phyloP scores from a whole-genome alignment of 2,888 invertebrate species.

The Calliphora vomitoria region DNA sequence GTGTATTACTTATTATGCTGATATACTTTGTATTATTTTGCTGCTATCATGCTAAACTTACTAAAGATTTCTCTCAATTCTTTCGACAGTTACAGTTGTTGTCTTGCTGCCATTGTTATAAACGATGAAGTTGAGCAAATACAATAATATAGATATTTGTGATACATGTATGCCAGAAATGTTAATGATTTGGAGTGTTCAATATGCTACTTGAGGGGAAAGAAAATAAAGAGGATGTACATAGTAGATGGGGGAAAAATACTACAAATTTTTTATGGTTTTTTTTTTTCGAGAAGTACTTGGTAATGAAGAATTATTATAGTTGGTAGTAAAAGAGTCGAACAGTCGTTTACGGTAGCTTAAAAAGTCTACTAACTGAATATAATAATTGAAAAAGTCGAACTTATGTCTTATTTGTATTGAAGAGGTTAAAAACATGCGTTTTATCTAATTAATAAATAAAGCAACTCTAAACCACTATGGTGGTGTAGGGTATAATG shows the following conservation, averaged over 20 bases:
- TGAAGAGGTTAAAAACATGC: no score
- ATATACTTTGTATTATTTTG: neutral
- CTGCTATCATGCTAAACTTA: neutral
- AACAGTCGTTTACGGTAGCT: no score
- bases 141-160: neutral
- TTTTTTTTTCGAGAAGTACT: no score
- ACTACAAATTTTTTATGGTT: no score
- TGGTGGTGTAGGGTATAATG: no score
- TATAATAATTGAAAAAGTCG: no score
- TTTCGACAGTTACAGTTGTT: neutral
- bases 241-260: neutral
- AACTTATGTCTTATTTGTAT: no score
- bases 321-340: no score
- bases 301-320: no score
- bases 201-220: neutral
- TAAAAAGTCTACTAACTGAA: no score
- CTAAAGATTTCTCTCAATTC: neutral
- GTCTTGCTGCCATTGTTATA: neutral
- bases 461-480: no score
- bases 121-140: slow-evolving; percentile 6
- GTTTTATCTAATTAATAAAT: no score
- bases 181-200: slow-evolving; percentile 11
- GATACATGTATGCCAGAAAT: slow-evolving; percentile 2
- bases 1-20: neutral
- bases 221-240: neutral